These are phyloP conservation scores for Crossocerus cetratus DNA, from an alignment of 2,888 invertebrate species.

Conservation along the genomic window DNA sequence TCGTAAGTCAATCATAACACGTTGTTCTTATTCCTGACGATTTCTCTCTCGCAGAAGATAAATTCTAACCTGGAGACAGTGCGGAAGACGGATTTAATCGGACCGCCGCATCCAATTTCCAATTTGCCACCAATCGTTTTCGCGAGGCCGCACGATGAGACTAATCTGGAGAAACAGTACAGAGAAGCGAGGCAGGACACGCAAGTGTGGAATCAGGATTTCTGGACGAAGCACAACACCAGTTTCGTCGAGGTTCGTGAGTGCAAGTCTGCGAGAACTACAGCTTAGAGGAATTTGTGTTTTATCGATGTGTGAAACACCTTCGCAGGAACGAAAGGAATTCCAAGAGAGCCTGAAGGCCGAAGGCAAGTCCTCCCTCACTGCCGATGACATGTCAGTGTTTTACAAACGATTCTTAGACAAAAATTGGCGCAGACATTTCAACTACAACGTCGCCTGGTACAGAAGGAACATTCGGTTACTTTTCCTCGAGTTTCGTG, in stretches of 20 bases:
- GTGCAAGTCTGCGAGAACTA: no score
- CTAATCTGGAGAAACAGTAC: constrained; percentile 81
- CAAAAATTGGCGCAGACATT: constrained; percentile 87
- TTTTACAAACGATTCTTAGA: constrained; percentile 93
- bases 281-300: no score
- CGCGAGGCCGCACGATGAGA: constrained; percentile 83
- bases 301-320: no score
- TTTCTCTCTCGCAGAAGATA: constrained; percentile 30
- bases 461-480: constrained; percentile 87
- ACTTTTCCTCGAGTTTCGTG: constrained; percentile 81
- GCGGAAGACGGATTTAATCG: constrained; percentile 76
- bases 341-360: constrained; percentile 69
- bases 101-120: constrained; percentile 89
- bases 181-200: constrained; percentile 83
- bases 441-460: constrained; percentile 90
- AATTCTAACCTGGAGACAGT: constrained; percentile 34
- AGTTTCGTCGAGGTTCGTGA: constrained; percentile 83
- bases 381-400: constrained; percentile 91
- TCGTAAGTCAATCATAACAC: no score
- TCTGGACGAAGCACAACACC: constrained; percentile 90
- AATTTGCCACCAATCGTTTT: constrained; percentile 87
- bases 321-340: constrained; percentile 75
- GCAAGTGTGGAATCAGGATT: constrained; percentile 90
- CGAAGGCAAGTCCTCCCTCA: constrained; percentile 79
- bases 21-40: not conserved